A percentile compares a stretch with the other conserved stretches of the same genome.
These are phyloP conservation scores for Campoletis raptor DNA, from an alignment of 2,888 invertebrate species.

Conservation along the genomic window DNA sequence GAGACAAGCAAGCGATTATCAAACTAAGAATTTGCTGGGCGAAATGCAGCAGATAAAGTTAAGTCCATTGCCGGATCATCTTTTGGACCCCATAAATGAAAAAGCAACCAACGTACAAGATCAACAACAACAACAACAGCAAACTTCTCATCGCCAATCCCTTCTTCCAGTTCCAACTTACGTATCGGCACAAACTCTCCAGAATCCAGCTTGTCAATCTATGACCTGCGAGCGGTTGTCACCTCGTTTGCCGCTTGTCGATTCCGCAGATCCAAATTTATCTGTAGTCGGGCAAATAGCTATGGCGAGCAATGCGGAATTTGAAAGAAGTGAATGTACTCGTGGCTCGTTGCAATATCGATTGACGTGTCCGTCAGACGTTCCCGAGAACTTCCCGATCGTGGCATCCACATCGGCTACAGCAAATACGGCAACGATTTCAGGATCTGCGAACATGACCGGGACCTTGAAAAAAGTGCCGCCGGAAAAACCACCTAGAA, in stretches of 20 bases:
- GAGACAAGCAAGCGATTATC: constrained; percentile 74
- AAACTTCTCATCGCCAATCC: constrained; percentile 70
- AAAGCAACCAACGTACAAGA: constrained; percentile 71
- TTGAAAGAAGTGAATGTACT: constrained; percentile 79
- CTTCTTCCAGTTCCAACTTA: constrained; percentile 73
- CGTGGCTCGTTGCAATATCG: constrained; percentile 80
- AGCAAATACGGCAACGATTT: constrained; percentile 50
- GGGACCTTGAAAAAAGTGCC: constrained; percentile 83
- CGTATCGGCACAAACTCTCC: constrained; percentile 66
- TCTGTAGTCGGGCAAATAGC: constrained; percentile 80
- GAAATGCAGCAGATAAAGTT: constrained; percentile 73
- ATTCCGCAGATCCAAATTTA: constrained; percentile 74
- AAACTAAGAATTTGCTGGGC: constrained; percentile 64
- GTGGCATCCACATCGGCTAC: constrained; percentile 58
- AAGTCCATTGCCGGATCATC: constrained; percentile 75
- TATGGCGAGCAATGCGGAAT: constrained; percentile 79
- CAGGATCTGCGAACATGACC: constrained; percentile 74
- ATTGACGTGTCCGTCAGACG: constrained; percentile 74
- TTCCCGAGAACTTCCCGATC: constrained; percentile 66
- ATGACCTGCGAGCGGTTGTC: constrained; percentile 79
- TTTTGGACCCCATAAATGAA: constrained; percentile 72
- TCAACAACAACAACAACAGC: constrained; percentile 72
- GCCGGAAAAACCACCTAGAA: constrained; percentile 83
- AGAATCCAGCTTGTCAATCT: constrained; percentile 74
- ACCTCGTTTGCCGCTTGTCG: constrained; percentile 79